Evolutionary conservation across 2,888 invertebrate species (phyloP).

Genomic region (Chymomyza amoena): DNA sequence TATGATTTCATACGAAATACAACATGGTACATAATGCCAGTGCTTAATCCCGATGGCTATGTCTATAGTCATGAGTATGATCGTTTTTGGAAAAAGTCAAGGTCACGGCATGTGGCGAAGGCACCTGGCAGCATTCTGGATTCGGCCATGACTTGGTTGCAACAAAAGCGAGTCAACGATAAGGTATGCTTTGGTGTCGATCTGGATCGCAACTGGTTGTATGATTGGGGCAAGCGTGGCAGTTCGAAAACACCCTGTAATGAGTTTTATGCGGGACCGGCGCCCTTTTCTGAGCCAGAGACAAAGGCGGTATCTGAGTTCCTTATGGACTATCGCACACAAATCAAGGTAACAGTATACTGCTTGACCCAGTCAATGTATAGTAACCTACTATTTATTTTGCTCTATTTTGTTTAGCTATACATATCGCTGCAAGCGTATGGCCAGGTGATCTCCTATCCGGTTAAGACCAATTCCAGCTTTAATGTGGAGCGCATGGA

Average conservation of each 20-base stretch:
- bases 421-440: constrained; percentile 85
- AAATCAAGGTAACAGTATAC: constrained; percentile 80
- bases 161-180: constrained; percentile 64
- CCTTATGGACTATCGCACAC: constrained; percentile 81
- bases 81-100: constrained; percentile 89
- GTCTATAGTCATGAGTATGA: constrained; percentile 86
- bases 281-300: constrained; percentile 89
- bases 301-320: constrained; percentile 84
- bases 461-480: constrained; percentile 77
- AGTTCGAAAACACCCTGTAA: constrained; percentile 87
- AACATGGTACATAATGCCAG: constrained; percentile 86
- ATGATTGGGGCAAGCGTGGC: constrained; percentile 85
- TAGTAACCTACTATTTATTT: neutral
- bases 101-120: constrained; percentile 80
- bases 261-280: constrained; percentile 86
- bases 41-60: constrained; percentile 89
- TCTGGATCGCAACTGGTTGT: constrained; percentile 88
- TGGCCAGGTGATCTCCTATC: constrained; percentile 85
- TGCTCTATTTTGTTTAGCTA: constrained; percentile 76
- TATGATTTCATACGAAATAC: constrained; percentile 73
- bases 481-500: constrained; percentile 73
- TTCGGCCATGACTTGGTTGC: constrained; percentile 77
- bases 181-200: constrained; percentile 86
- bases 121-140: constrained; percentile 67
- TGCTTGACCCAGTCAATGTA: neutral